Evolutionary conservation across 2,888 invertebrate genomes (phyloP), one percentile per base, ranked within the genome.

Genomic region (Hermaeophaga mercurialis): DNA sequence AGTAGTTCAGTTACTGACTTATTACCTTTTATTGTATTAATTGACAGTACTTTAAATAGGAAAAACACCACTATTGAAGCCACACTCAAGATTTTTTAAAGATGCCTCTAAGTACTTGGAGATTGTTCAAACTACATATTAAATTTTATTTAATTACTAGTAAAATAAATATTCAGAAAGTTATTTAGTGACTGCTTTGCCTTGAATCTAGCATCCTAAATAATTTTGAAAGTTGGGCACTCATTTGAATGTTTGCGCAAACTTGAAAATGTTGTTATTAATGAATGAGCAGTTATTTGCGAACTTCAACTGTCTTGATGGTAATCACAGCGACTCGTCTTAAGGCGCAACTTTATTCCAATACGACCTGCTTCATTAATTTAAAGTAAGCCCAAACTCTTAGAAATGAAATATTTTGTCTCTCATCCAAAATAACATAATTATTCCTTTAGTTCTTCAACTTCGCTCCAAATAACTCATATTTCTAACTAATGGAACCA

Each of bases 291-390:
- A 38, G 38, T n/a, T 12, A 38, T 38, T 38, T 38, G 15, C 38
- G 14, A 38, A 38, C 38, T 38, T 38, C 38, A n/a, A 38, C 14
- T 38, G 15, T 38, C 15, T 38, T 38, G 17, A 38, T 38, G 15
- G 38, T 38, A 38, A 38, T 38, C 38, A 38, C 17, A 15, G 15
- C 12, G 36, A 9, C 38, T 18, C 38, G 14, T 9, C 38, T 14
- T 3, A 28, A 38, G 38, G 4, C 38, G 14, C 38, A 38, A 38
- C 38, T 38, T 38, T 38, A 38, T 38, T 15, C 38, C 38, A 38
- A 38, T 38, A 38, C 17, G 38, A 38, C 38, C 38, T 38, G 38
- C 38, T 38, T 38, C 38, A 38, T 38, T 38, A 38, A 38, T 38
- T 38, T 18, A 38, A 38, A 38, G 38, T 38, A 38, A 38, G 38